Percentiles rank a stretch among this genome's conserved stretches.
These are phyloP conservation scores for Cataglyphis albicans DNA, from an alignment of 2,888 invertebrate genomes.

Conservation along the genomic window DNA sequence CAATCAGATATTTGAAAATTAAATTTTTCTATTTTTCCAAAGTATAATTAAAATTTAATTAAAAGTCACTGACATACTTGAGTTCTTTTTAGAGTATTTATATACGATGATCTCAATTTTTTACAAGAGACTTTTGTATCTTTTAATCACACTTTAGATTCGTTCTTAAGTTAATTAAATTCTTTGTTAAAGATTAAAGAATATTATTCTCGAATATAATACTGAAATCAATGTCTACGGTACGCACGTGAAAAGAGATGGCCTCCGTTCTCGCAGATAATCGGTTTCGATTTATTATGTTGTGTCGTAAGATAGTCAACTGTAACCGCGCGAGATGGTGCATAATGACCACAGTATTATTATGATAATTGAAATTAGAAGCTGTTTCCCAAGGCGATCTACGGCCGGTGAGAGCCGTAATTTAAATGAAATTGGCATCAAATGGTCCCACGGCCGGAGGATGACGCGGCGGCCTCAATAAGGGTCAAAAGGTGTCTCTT, in stretches of 20 bases:
- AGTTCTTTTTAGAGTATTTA: background rate
- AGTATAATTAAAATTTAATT: conserved; percentile 1
- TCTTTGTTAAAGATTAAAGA: background rate
- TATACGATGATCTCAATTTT: background rate
- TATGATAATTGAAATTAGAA: conserved; percentile 48
- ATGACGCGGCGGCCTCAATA: conserved; percentile 8
- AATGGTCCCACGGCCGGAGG: conserved; percentile 10
- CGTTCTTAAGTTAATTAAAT: background rate
- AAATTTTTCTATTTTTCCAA: background rate
- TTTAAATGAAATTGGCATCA: conserved; percentile 23
- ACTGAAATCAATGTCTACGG: background rate
- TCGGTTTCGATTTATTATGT: conserved; percentile 21
- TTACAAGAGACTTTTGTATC: background rate
- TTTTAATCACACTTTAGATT: background rate
- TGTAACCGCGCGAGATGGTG: conserved; percentile 44
- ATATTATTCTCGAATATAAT: background rate
- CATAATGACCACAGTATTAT: conserved; percentile 31
- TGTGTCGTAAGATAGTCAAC: conserved; percentile 27
- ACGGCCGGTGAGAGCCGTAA: background rate
- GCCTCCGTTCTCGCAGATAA: conserved; percentile 8
- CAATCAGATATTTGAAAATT: background rate
- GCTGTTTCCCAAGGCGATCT: conserved; percentile 30
- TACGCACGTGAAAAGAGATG: conserved; percentile 12
- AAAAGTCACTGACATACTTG: background rate
- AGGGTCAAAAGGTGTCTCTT: background rate